These are phyloP conservation scores for Neopipo cinnamomea DNA, from an alignment of 2,113 vertebrate genomes.

Conservation along the genomic window DNA sequence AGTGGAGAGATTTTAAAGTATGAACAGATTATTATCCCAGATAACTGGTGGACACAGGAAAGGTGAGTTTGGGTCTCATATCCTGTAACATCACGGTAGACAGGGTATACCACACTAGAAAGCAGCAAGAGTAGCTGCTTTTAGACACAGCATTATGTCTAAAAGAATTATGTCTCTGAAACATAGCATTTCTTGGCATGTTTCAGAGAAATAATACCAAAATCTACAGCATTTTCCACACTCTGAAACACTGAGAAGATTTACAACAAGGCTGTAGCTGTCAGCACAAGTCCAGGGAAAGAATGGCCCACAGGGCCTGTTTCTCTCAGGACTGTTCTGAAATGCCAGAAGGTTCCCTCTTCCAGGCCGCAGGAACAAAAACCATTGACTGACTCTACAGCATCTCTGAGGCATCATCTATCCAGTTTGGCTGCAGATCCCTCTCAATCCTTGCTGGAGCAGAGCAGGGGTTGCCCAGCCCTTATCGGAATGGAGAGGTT, in stretches of 20 bases:
- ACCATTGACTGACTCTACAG: not conserved
- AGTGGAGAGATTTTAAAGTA: slow-evolving; percentile 8
- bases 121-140: not conserved
- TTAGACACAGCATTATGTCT: too few species aligned
- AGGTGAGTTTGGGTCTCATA: slow-evolving; percentile 67
- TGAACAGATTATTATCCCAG: slow-evolving; percentile 67
- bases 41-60: slow-evolving; percentile 71
- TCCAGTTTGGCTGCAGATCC: not conserved
- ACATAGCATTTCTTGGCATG: not conserved
- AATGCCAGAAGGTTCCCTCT: not conserved
- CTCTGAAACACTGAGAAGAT: not conserved
- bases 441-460: not conserved
- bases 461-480: not conserved
- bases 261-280: not conserved
- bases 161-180: too few species aligned
- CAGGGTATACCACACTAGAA: not conserved
- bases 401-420: not conserved
- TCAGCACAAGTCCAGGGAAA: not conserved
- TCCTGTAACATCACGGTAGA: slow-evolving; percentile 74
- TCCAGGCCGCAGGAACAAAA: not conserved
- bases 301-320: not conserved
- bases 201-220: not conserved
- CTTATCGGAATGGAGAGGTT: not conserved
- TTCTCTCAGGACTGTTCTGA: not conserved
- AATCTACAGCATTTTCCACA: not conserved